Percentiles rank a stretch among this genome's conserved stretches.
Evolutionary conservation across 2,113 vertebrate genomes (phyloP).

Genomic region (Pteruthius melanotis): DNA sequence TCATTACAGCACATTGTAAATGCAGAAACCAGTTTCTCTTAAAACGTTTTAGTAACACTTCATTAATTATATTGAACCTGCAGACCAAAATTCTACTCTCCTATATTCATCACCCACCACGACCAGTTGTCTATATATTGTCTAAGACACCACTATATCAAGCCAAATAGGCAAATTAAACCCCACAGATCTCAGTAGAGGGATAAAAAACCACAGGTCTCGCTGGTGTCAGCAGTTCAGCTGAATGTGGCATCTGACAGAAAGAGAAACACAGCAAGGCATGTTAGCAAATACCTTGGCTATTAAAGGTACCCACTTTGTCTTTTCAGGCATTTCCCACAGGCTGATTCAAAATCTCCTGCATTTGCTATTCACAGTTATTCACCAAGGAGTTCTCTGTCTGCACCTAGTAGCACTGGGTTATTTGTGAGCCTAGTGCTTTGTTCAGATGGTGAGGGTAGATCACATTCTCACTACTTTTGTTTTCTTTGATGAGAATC

Average conservation of each 20-base stretch:
- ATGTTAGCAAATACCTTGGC: not conserved
- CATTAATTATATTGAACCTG: conserved; percentile 70
- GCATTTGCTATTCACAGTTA: not conserved
- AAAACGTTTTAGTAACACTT: conserved; percentile 63
- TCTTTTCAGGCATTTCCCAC: not conserved
- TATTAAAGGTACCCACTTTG: not conserved
- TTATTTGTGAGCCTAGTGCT: not conserved
- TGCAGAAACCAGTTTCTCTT: conserved; percentile 55
- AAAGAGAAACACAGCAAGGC: conserved; percentile 2
- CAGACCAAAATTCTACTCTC: conserved; percentile 19
- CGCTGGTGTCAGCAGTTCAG: not conserved
- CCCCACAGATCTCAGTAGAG: not conserved
- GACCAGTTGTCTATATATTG: conserved; percentile 48
- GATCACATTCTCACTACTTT: not conserved
- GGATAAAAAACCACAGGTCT: not conserved
- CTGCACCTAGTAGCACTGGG: not conserved
- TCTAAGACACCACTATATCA: conserved; percentile 38
- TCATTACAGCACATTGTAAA: conserved; percentile 67
- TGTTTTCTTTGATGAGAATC: not conserved
- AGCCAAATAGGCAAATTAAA: conserved; percentile 34
- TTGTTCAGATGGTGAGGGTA: not conserved
- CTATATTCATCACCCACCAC: conserved; percentile 51
- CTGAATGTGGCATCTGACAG: not conserved
- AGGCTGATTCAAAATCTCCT: not conserved
- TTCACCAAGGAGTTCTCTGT: not conserved